phyloP scores from a whole-genome alignment of 2,888 invertebrate genomes.

The Leucophenga maculata region DNA sequence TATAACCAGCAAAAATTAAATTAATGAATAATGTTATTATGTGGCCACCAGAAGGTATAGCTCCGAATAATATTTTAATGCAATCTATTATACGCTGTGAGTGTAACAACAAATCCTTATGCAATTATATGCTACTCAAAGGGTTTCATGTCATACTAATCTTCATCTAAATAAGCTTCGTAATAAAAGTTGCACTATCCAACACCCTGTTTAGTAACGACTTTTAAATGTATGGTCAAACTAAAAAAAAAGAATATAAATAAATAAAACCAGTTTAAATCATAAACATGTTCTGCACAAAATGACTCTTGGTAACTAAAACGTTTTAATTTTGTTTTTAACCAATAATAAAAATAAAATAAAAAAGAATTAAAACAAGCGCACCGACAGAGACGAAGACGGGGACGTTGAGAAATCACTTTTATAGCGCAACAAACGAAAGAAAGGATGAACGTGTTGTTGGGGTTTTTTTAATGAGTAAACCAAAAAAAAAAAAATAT shows the following conservation, averaged over 20 bases:
- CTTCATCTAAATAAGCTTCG: too few relatives aligned
- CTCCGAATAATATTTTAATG: too few relatives aligned
- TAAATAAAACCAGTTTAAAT: conserved; percentile 55
- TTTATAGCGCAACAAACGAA: conserved; percentile 4
- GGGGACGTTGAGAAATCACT: conserved; percentile 27
- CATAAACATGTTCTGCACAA: conserved; percentile 55
- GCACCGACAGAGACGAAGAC: conserved; percentile 29
- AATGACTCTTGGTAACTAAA: conserved; percentile 51
- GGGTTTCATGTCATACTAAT: too few relatives aligned
- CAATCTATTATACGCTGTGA: too few relatives aligned
- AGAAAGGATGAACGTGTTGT: background rate
- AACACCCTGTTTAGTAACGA: conserved; percentile 28
- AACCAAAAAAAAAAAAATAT: too few relatives aligned
- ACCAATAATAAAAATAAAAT: conserved; percentile 46
- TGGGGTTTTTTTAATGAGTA: conserved; percentile 14
- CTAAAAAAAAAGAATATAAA: background rate
- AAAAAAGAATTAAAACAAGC: background rate
- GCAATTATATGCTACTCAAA: too few relatives aligned
- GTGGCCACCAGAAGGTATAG: too few relatives aligned
- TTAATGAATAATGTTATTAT: too few relatives aligned
- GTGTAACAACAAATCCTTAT: too few relatives aligned
- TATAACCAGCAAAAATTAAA: too few relatives aligned
- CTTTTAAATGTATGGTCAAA: conserved; percentile 10
- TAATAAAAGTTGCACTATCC: background rate
- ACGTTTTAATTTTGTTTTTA: conserved; percentile 50